These are phyloP conservation scores for Pemphigus obesinymphae DNA, from an alignment of 1,140 invertebrate species.

Conservation along the genomic window DNA sequence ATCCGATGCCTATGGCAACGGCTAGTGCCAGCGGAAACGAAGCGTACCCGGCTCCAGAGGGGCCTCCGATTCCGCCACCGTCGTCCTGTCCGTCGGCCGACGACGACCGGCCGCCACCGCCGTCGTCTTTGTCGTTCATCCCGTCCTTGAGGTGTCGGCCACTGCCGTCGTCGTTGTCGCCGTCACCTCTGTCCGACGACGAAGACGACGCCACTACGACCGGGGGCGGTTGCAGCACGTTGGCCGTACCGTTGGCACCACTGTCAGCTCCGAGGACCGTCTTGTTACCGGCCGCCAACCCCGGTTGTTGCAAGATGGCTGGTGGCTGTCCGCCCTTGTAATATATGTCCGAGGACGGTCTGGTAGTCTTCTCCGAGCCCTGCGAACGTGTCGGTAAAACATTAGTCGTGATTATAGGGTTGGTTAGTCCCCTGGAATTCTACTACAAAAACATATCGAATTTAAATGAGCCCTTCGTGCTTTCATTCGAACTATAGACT, in stretches of 20 bases:
- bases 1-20: constrained; percentile 91
- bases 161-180: not conserved
- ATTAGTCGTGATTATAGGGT: too few species aligned
- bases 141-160: constrained; percentile 59
- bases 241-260: not conserved
- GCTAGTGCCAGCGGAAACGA: constrained; percentile 70
- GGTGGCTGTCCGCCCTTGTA: not conserved
- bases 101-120: constrained; percentile 67
- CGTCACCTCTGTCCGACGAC: constrained; percentile 41
- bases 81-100: constrained; percentile 60
- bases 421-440: too few species aligned
- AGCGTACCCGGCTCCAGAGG: not conserved
- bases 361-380: not conserved
- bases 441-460: too few species aligned
- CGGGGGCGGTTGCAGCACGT: constrained; percentile 56
- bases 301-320: not conserved
- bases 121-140: constrained; percentile 83
- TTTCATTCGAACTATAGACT: too few species aligned
- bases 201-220: constrained; percentile 47
- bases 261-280: not conserved
- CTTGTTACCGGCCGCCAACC: not conserved
- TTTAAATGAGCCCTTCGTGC: too few species aligned
- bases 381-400: too few species aligned
- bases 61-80: not conserved
- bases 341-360: not conserved